phyloP scores from a whole-genome alignment of 2,113 vertebrate species.

The Rhinopithecus roxellana region DNA sequence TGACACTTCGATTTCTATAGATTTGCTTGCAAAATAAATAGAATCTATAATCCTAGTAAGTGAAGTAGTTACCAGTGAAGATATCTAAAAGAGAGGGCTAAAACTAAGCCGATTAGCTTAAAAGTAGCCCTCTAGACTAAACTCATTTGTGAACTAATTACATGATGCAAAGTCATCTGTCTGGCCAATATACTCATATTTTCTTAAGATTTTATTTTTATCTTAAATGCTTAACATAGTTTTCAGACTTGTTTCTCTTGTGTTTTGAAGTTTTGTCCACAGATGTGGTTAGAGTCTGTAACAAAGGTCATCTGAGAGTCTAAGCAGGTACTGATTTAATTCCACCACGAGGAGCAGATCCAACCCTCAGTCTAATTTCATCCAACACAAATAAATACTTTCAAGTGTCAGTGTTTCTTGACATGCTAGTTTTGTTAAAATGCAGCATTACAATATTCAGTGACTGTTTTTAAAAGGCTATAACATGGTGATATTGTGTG shows the following conservation, averaged over 20 bases:
- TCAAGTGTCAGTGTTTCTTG: background rate
- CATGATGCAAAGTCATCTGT: background rate
- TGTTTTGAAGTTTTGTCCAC: background rate
- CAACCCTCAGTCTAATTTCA: background rate
- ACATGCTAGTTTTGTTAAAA: background rate
- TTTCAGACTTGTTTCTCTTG: background rate
- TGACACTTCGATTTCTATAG: background rate
- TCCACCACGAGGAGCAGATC: background rate
- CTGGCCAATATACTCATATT: background rate
- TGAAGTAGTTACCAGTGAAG: constrained; percentile 24
- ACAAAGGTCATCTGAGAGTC: background rate
- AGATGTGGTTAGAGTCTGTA: background rate
- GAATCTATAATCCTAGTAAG: constrained; percentile 50
- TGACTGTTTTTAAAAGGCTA: background rate
- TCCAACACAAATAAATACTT: background rate
- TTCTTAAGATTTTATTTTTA: background rate
- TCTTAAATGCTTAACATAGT: background rate
- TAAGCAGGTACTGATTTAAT: background rate
- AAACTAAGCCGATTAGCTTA: background rate
- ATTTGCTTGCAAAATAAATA: constrained; percentile 44
- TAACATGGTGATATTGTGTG: background rate
- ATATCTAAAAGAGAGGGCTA: background rate
- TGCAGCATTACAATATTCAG: background rate
- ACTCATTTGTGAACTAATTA: background rate
- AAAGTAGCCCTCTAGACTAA: background rate